Conservation (phyloP, 2,113 vertebrate genomes). For the Shinisaurus crocodilurus region DNA sequence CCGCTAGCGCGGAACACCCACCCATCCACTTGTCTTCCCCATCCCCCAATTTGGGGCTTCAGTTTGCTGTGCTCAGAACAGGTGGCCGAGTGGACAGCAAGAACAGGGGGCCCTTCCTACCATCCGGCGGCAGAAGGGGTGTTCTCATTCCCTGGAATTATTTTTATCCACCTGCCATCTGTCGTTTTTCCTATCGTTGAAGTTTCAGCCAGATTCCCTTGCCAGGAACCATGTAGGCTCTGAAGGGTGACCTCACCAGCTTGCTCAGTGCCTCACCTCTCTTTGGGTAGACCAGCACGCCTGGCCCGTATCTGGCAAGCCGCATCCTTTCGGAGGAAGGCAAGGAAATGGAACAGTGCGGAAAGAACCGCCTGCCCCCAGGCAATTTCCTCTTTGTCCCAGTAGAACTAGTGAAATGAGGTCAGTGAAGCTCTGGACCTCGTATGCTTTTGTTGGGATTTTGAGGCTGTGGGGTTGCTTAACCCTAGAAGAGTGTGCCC, state of each 20-base stretch:
- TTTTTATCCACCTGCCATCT: constrained; percentile 70
- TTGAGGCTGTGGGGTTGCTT: neutral
- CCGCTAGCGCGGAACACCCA: neutral
- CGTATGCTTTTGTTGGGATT: neutral
- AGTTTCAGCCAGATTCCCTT: constrained; percentile 44
- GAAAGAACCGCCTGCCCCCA: neutral
- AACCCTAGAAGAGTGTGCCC: no score
- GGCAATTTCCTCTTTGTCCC: neutral
- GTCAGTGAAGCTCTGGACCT: neutral
- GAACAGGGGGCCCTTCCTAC: neutral
- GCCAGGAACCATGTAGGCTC: constrained; percentile 39
- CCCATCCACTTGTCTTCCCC: neutral
- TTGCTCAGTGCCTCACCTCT: constrained; percentile 4
- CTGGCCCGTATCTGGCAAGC: neutral
- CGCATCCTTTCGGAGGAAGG: neutral
- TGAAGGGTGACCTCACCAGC: constrained; percentile 46
- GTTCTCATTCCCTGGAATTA: constrained; percentile 50
- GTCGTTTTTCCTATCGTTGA: constrained; percentile 49
- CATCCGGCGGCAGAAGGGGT: constrained; percentile 45
- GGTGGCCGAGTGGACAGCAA: constrained; percentile 40
- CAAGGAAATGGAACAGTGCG: accelerated
- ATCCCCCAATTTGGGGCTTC: neutral
- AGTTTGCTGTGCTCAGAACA: neutral
- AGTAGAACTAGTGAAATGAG: accelerated
- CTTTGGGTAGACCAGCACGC: neutral